Evolutionary conservation across 1,140 invertebrate genomes (phyloP), one percentile per base, ranked within the genome.

Genomic region (Colletes latitarsis): DNA sequence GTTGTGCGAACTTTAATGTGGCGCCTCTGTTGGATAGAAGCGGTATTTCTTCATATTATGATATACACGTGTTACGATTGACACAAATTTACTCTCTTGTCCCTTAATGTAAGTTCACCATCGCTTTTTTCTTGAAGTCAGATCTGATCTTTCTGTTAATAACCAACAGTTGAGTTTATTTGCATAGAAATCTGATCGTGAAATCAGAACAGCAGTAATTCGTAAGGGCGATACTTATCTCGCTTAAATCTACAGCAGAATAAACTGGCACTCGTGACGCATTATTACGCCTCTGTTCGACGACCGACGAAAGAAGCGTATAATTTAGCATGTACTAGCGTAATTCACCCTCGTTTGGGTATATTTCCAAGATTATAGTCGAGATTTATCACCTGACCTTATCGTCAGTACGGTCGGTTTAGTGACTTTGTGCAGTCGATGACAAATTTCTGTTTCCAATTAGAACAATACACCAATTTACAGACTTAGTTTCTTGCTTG

Each of bases 381-480:
- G 17, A 57, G 75, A 73, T 43, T 69, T 77, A 72, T 82, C 82
- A 68, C 41, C 41, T 74, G 82, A 79, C 82, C 82, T 83, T 80
- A 84, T 83, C 83, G 77, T 71, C 46, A 70, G 15, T 21, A 57
- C 58, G 53, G 15, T 68, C 76, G 81, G 74, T 83, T 69, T 71
- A 39, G 41, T 52, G 72, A 70, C 53, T 70, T 17, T 55, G 49
- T n/a, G 9, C 55, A 14, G 43, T 52, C 49, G 4, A 46, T 49
- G 15, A 43, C 21, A 49, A 15, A n/a, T 49, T 30, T 21, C 3
- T 64, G 14, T 19, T 9, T 64, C 6, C 6, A 64, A 15, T 15
- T 43, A 41, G 9, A 8, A 9, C 19, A n/a, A 81, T 46, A 8
- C 1, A 43, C 46, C 30, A 53, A 8, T n/a, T 1, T 63, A 3